Conservation (phyloP, 2,113 vertebrate species). For the Oxyura jamaicensis region DNA sequence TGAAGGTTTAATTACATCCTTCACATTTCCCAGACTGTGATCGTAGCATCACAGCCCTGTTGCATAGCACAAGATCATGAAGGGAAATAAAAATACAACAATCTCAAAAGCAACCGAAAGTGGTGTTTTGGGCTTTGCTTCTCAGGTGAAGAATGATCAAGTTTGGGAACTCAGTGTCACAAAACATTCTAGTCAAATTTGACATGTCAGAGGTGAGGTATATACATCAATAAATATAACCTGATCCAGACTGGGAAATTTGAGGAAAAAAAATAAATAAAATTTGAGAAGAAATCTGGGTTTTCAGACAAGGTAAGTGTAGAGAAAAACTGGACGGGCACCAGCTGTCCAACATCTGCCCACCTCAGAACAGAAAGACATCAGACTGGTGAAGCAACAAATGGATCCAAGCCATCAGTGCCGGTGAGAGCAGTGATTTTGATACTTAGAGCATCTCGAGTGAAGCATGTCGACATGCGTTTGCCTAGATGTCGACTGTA, state of each 20-base stretch:
- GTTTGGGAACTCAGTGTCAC: not conserved
- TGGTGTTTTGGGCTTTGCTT: not conserved
- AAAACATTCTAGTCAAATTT: not conserved
- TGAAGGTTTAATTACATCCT: not conserved
- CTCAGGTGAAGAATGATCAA: not conserved
- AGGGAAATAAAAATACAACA: not conserved
- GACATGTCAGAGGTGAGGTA: not conserved
- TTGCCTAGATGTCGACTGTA: accelerated
- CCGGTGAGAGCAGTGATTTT: accelerated
- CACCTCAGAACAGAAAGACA: not conserved
- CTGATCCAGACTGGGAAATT: not conserved
- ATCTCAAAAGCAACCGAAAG: not conserved
- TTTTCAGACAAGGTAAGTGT: not conserved
- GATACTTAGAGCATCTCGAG: not conserved
- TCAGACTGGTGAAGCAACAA: accelerated
- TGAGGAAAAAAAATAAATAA: not conserved
- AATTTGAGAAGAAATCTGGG: not conserved
- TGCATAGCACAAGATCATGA: not conserved
- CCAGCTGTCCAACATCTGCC: not conserved
- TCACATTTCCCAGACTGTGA: not conserved
- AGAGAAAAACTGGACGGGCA: not conserved
- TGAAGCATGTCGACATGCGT: not conserved
- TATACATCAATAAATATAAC: not conserved
- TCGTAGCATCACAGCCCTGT: not conserved
- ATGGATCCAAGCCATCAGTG: not conserved